Base-by-base conservation (phyloP, 2,113 vertebrate species). In the Australoheros scitulus region DNA sequence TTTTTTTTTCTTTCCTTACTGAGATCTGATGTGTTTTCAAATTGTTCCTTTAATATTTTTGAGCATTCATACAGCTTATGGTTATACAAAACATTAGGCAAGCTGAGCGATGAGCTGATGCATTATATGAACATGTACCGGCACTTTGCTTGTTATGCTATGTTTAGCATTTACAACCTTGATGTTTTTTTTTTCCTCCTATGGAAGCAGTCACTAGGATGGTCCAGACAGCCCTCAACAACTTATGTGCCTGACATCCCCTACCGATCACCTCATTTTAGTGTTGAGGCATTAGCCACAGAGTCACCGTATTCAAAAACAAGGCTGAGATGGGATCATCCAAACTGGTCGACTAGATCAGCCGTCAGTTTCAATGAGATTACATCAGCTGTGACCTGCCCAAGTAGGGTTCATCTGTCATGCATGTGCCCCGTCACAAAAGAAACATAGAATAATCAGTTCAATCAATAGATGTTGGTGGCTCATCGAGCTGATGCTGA, bases 361-460 rank as follows among this genome's bases (percentile, higher is more conserved):
- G 87, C 91, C 63, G 76, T 93, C 92, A 92, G 70, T 83, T 87
- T 88, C 91, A 83, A 82, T 94, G 90, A 94, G 83, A 92, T 92
- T 92, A 90, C 84, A 81, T 83, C 60, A 65, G 89, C 83, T 85
- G 82, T 89, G 91, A 94, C 92, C 92, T 84, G 81, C 83, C 81
- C 87, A 87, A 89, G 90, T 60, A 76, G 84, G 86, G 90, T 94
- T 94, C 94, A 93, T 90, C 92, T 92, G 95, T 95, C 94, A 95
- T 83, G 80, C 88, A 89, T 83, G 91, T 86, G 90, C 83, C 91
- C 88, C 63, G 83, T 94, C 93, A 92, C 88, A 61, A 83, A 85
- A 92, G 84, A 94, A 89, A 92, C 92, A 86, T 79, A 83, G 90
- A 93, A 92, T 94, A 94, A 95, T 95, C 93, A 89, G 92, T 92